Evolutionary conservation across 2,113 vertebrate genomes (phyloP).

Genomic region (Corydoras maculifer): DNA sequence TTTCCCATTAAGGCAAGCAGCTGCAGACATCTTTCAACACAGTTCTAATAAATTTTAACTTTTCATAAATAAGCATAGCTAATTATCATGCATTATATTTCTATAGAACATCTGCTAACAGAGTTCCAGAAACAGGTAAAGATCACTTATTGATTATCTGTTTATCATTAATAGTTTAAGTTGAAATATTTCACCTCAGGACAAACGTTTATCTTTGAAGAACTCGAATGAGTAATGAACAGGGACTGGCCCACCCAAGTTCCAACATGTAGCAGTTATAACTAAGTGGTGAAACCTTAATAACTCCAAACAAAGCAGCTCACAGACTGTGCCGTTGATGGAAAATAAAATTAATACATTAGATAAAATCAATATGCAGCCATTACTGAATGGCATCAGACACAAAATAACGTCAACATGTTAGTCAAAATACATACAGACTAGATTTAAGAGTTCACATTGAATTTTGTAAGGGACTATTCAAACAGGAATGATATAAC

Average conservation of each 20-base stretch:
- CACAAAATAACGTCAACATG: not conserved
- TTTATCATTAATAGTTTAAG: not conserved
- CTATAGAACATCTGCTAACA: constrained; percentile 43
- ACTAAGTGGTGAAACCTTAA: not conserved
- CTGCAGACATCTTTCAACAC: not conserved
- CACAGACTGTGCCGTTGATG: not conserved
- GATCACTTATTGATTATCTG: not conserved
- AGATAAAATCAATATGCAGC: not conserved
- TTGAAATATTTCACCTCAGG: not conserved
- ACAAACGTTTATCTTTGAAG: not conserved
- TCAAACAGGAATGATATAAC: no score
- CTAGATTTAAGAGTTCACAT: no score
- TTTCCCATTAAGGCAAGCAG: constrained; percentile 69
- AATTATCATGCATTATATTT: not conserved
- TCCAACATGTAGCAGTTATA: not conserved
- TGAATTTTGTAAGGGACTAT: no score
- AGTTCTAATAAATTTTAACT: no score
- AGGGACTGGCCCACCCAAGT: not conserved
- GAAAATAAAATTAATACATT: not conserved
- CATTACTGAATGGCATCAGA: not conserved
- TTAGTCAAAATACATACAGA: no score
- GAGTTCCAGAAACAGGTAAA: constrained; percentile 54
- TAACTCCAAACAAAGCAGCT: not conserved
- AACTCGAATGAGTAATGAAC: not conserved
- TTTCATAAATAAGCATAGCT: no score